These are phyloP conservation scores for Euleptes europaea DNA, from an alignment of 2,113 vertebrate species.

Conservation along the genomic window DNA sequence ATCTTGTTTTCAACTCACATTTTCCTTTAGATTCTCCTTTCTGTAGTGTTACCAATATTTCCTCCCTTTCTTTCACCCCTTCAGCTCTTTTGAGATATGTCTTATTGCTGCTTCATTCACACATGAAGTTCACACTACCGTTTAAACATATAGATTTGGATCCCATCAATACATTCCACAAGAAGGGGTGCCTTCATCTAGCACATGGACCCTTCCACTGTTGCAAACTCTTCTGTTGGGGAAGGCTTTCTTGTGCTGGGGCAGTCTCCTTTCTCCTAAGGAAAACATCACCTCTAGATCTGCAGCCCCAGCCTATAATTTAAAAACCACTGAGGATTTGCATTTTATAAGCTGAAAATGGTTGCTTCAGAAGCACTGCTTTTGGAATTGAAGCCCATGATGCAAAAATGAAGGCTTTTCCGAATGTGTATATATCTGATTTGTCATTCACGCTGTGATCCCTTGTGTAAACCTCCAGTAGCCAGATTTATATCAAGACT, in stretches of 20 bases:
- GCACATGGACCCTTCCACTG: too few species aligned
- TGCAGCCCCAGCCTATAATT: slow-evolving; percentile 4
- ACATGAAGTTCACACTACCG: background rate
- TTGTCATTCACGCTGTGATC: background rate
- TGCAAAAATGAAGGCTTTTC: background rate
- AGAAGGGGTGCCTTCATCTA: too few species aligned
- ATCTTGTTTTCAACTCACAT: background rate
- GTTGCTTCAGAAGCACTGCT: background rate
- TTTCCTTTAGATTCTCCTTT: background rate
- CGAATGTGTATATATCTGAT: background rate
- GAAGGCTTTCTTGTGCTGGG: too few species aligned
- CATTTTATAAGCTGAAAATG: background rate
- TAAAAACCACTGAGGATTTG: rapidly evolving
- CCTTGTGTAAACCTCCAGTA: background rate
- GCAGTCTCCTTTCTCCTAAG: too few species aligned
- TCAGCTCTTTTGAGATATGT: slow-evolving; percentile 10
- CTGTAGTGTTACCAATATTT: background rate
- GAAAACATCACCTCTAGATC: too few species aligned
- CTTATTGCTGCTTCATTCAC: background rate
- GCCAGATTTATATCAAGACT: background rate
- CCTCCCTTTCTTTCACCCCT: background rate
- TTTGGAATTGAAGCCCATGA: background rate
- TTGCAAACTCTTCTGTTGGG: too few species aligned
- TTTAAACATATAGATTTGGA: too few species aligned
- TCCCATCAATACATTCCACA: too few species aligned